Percentiles rank a stretch among this genome's conserved stretches.
Evolutionary conservation across 2,113 vertebrate species (phyloP).

Genomic region (Aviceda subcristata): DNA sequence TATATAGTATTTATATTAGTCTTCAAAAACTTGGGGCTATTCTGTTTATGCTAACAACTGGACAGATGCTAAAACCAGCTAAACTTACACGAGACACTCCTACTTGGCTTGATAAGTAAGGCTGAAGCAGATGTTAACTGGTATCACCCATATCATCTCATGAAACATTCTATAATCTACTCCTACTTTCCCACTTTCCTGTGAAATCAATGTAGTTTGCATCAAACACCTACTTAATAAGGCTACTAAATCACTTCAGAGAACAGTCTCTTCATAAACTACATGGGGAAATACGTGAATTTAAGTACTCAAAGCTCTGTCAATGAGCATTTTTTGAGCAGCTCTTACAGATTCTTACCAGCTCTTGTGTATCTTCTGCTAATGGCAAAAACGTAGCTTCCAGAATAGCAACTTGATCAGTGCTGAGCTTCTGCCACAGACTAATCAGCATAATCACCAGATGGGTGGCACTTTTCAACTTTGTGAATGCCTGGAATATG

Average conservation of each 20-base stretch:
- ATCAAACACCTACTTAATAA: not conserved
- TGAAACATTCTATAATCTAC: not conserved
- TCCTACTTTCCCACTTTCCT: not conserved
- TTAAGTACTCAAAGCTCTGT: not conserved
- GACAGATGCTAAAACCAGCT: not conserved
- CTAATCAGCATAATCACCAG: constrained; percentile 86
- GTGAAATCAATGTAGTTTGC: not conserved
- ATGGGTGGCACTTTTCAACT: constrained; percentile 85
- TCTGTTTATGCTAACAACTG: not conserved
- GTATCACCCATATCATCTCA: not conserved
- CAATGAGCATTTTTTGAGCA: not conserved
- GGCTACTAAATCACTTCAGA: not conserved
- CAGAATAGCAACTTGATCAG: constrained; percentile 84
- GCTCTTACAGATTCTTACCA: constrained; percentile 77
- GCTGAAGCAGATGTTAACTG: not conserved
- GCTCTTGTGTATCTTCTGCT: constrained; percentile 84
- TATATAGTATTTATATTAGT: not conserved
- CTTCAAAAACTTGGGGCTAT: not conserved
- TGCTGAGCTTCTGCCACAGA: constrained; percentile 86
- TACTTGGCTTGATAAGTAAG: not conserved
- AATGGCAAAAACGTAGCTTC: constrained; percentile 89
- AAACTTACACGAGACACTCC: not conserved
- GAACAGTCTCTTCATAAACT: not conserved
- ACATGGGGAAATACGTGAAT: not conserved
- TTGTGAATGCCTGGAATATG: constrained; percentile 82